A percentile compares a stretch with the other conserved stretches of the same genome.
These are phyloP conservation scores for Girardinus metallicus DNA, from an alignment of 2,797 vertebrate species.

Conservation along the genomic window DNA sequence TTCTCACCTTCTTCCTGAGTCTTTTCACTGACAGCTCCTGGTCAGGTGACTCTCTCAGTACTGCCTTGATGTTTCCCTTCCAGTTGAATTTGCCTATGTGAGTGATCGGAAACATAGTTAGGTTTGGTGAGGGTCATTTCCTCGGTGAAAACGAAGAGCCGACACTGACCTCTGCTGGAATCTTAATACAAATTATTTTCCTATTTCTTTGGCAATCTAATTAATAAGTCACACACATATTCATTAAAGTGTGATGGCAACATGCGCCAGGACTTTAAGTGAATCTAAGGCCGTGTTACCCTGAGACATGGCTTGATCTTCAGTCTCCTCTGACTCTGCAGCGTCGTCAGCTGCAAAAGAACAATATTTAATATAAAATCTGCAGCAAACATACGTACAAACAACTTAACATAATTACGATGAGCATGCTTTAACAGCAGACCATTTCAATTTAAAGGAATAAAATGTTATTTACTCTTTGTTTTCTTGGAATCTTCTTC, in stretches of 20 bases:
- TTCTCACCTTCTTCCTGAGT: slow-evolving; percentile 91
- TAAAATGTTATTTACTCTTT: slow-evolving; percentile 55
- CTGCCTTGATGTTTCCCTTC: slow-evolving; percentile 93
- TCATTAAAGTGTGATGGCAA: neutral
- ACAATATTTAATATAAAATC: neutral
- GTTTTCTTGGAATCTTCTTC: slow-evolving; percentile 63
- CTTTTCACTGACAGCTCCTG: slow-evolving; percentile 92
- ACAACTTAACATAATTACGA: neutral
- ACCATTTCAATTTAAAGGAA: neutral
- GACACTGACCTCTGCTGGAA: slow-evolving; percentile 70
- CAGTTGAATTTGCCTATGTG: slow-evolving; percentile 93
- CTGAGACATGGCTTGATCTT: slow-evolving; percentile 61
- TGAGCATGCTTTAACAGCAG: neutral
- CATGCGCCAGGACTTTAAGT: neutral
- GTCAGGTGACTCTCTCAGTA: slow-evolving; percentile 87
- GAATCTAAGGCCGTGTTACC: slow-evolving; percentile 61
- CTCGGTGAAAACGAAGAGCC: slow-evolving; percentile 1
- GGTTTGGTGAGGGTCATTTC: slow-evolving; percentile 4
- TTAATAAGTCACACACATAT: neutral
- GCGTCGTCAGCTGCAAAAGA: slow-evolving; percentile 67
- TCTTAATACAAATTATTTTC: neutral
- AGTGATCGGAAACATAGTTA: slow-evolving; percentile 18
- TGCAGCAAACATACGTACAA: neutral
- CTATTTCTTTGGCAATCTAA: neutral
- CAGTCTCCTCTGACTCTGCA: slow-evolving; percentile 67